Base-by-base conservation (phyloP, 1,140 invertebrate species). In the Sycophila sp. region DNA sequence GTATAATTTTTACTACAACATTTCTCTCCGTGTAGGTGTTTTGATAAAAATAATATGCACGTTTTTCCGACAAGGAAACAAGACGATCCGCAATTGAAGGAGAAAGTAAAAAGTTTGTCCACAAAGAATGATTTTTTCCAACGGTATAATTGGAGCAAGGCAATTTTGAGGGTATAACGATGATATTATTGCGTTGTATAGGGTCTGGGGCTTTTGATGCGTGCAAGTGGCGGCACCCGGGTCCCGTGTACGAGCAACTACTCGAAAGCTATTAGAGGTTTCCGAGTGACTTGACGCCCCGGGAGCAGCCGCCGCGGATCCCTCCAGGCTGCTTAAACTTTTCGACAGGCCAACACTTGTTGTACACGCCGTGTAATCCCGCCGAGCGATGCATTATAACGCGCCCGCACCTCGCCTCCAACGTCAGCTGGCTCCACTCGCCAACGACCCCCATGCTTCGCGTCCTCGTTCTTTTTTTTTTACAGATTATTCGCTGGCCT, bases 251-350 rank as follows among this genome's bases (percentile, higher is more conserved):
- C n/a, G 28, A 60, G 56, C 15, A 56, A 17, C 58, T 19, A 47
- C 71, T 69, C 64, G 32, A 72, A 65, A 75, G 75, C 81, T 80
- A 83, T 85, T 83, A 83, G 81, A 83, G 82, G 82, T 84, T 83
- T 83, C 77, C 78, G 74, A 76, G 74, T 82, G 79, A 84, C 79
- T 82, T 79, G 76, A 70, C 80, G 75, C 76, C 76, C 79, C 75
- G 71, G 73, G 53, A 58, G 75, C 71, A 45, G 47, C 59, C 68
- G 74, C 77, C 79, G 74, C 78, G 76, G 77, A 82, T 82, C 81
- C 80, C 81, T 79, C 76, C 78, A 80, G 79, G 75, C 77, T 80
- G 77, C 81, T 83, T 78, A 81, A 83, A 83, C 79, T 83, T 83
- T 75, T 77, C 75, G 78, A 78, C 79, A 75, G 60, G 60, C 45